Conservation (phyloP, 2,797 vertebrate genomes). For the Eurystomus glaucurus region DNA sequence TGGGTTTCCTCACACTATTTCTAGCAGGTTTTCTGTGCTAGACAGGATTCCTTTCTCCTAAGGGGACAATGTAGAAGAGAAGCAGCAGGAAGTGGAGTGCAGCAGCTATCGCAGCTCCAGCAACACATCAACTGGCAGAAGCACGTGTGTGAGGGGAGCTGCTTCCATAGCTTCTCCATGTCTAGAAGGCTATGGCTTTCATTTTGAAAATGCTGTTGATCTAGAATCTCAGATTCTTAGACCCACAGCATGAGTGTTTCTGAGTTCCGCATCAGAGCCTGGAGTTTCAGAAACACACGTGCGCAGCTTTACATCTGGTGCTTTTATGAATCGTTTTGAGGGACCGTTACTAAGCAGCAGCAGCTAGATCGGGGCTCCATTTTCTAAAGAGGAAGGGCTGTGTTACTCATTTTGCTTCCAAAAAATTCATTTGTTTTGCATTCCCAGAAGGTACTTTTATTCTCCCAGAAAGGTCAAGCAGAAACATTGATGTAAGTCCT, state of each 20-base stretch:
- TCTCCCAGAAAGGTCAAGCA: constrained; percentile 77
- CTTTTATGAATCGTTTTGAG: constrained; percentile 61
- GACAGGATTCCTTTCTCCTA: not conserved
- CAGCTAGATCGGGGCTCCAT: constrained; percentile 50
- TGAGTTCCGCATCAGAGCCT: constrained; percentile 49
- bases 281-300: constrained; percentile 34
- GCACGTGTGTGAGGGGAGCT: not conserved
- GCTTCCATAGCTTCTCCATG: not conserved
- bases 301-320: constrained; percentile 58
- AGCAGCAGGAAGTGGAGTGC: not conserved
- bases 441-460: constrained; percentile 79
- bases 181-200: constrained; percentile 41
- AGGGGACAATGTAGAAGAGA: not conserved
- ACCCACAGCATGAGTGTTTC: not conserved
- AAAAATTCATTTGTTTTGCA: constrained; percentile 73
- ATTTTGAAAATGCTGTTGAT: constrained; percentile 27
- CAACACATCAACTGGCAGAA: constrained; percentile 1
- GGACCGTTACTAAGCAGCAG: constrained; percentile 57
- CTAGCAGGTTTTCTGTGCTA: not conserved
- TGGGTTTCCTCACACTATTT: not conserved
- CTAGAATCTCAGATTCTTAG: not conserved
- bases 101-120: not conserved
- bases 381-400: constrained; percentile 68
- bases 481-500: constrained; percentile 80
- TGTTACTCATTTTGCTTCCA: constrained; percentile 69